A percentile compares a stretch with the other conserved stretches of the same genome.
Conservation (phyloP, 2,113 vertebrate genomes). For the Oryzias celebensis region DNA sequence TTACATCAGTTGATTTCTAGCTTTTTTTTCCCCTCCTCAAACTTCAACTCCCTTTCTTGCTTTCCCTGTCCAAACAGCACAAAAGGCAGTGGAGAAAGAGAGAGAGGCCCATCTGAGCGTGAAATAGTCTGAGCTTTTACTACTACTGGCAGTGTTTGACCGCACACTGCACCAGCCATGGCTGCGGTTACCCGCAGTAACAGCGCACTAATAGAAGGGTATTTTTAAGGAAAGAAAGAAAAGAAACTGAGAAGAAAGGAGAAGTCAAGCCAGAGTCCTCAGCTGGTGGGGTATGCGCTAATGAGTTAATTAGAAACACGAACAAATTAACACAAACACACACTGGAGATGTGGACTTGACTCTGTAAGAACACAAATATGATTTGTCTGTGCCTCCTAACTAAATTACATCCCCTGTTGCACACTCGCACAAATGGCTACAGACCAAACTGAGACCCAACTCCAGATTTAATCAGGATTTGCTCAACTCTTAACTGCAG, state of each 20-base stretch:
- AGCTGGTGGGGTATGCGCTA: constrained; percentile 44
- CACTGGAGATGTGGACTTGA: background rate
- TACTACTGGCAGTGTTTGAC: constrained; percentile 66
- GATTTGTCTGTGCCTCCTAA: background rate
- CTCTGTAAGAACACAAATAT: constrained; percentile 6
- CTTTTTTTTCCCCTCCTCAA: constrained; percentile 7
- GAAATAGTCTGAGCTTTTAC: constrained; percentile 67
- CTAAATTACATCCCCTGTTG: background rate
- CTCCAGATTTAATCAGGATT: too few species aligned
- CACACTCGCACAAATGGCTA: background rate
- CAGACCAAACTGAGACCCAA: background rate
- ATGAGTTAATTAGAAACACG: constrained; percentile 31
- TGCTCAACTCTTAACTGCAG: too few species aligned
- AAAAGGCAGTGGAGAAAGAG: constrained; percentile 34
- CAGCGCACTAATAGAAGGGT: constrained; percentile 37
- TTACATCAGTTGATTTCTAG: constrained; percentile 26
- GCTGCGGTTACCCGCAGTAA: constrained; percentile 63
- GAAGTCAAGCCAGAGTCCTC: constrained; percentile 16
- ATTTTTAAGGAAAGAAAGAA: constrained; percentile 9
- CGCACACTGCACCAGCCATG: constrained; percentile 47
- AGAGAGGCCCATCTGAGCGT: constrained; percentile 53
- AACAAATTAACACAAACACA: background rate
- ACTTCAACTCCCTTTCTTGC: constrained; percentile 21
- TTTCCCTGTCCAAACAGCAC: constrained; percentile 17
- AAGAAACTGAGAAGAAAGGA: background rate